A percentile compares a stretch with the other conserved stretches of the same genome.
phyloP scores from a whole-genome alignment of 2,113 vertebrate species.

The Sander vitreus region DNA sequence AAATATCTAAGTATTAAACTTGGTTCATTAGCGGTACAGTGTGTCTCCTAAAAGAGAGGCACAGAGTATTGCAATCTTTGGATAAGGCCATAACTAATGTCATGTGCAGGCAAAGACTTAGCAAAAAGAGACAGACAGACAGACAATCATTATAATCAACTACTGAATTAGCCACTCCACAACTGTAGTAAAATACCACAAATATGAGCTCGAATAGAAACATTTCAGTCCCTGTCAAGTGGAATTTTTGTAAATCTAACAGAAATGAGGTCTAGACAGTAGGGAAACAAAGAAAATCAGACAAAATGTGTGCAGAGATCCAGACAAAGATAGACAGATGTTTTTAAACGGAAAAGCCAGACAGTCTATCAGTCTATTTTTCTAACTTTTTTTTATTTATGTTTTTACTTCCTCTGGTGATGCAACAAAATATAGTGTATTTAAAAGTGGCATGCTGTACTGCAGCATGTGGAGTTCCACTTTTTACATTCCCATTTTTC shows the following conservation, averaged over 20 bases:
- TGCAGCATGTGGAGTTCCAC: constrained; percentile 12
- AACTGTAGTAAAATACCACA: constrained; percentile 22
- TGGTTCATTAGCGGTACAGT: not conserved
- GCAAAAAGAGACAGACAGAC: constrained; percentile 21
- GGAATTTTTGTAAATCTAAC: constrained; percentile 22
- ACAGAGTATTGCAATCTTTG: constrained; percentile 9
- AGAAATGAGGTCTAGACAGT: constrained; percentile 42
- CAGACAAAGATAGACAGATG: constrained; percentile 49
- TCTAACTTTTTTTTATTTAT: not conserved
- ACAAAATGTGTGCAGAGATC: constrained; percentile 50
- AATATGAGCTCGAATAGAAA: constrained; percentile 28
- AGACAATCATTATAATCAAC: constrained; percentile 31
- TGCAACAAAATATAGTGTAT: not conserved
- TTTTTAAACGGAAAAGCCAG: constrained; percentile 34
- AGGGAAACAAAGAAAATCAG: constrained; percentile 45
- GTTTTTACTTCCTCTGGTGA: constrained; percentile 15
- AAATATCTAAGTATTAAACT: not conserved
- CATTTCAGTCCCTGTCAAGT: constrained; percentile 27
- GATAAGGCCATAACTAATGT: constrained; percentile 24
- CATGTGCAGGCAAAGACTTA: constrained; percentile 30
- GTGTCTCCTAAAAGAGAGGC: constrained; percentile 16
- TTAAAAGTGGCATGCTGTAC: constrained; percentile 30
- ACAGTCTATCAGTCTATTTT: constrained; percentile 21
- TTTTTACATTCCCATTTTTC: constrained; percentile 7
- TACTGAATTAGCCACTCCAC: constrained; percentile 33